Base-by-base conservation (phyloP, 1,140 invertebrate genomes). In the Cydia fagiglandana region DNA sequence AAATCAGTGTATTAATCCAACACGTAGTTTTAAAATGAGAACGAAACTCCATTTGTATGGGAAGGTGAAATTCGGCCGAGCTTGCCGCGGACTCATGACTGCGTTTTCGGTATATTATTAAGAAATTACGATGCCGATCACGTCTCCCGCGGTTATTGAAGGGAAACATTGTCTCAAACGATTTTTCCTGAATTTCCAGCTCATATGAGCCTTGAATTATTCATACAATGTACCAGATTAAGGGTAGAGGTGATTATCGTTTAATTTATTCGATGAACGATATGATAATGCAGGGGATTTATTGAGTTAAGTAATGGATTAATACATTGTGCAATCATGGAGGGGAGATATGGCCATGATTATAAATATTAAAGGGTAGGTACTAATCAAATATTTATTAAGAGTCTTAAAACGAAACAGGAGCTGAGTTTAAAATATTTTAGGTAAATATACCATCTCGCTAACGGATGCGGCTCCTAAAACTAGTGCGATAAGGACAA, bases 101-200 rank as follows among this genome's bases (percentile, higher is more conserved):
- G 17, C 20, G 15, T 24, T 24, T 61, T 10, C 66, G 41, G 30
- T 45, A 17, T 70, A 70, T 70, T 70, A 70, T 70, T 70, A 70
- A 70, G 66, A 41, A 38, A 70, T 70, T 45, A 17, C 66, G n/a
- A 70, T 70, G 66, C 66, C 20, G 66, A 70, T 70, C 66, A 70
- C 66, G 66, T 70, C n/a, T 24, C 1, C 30, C n/a, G 66, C 6
- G 66, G 38, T 70, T 70, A 70, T 70, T 70, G 66, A 70, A 70
- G 66, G n/a, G 66, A 41, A 70, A 70, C 34, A 70, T 45, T 70
- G 66, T 70, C 38, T 70, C 66, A 61, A 61, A 17, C 53, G 7
- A 24, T 61, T 61, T 61, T 61, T 61, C 20, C 56, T 24, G 20
- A 61, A 61, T 61, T 61, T 24, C 20, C 6, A 61, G 20, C 56